These are phyloP conservation scores for Oxytorus armatus DNA, from an alignment of 2,888 invertebrate species.

Conservation along the genomic window DNA sequence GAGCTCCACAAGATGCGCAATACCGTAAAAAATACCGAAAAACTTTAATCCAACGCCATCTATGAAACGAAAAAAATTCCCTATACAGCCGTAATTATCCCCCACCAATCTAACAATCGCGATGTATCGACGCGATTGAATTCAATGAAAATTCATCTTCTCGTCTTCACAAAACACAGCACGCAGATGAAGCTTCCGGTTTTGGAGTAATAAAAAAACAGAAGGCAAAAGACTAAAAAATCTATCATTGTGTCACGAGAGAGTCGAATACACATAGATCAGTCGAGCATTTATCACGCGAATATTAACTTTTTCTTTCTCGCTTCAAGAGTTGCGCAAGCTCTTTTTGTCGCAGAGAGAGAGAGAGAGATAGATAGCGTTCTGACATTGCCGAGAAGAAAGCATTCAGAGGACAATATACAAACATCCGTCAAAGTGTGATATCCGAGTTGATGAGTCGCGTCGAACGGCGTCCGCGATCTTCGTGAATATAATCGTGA, in stretches of 20 bases:
- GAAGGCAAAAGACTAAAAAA: not conserved
- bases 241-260: not conserved
- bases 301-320: not conserved
- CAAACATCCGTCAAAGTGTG: slow-evolving; percentile 3
- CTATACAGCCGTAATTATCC: too few species aligned
- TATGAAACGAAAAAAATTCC: too few species aligned
- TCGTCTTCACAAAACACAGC: not conserved
- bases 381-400: slow-evolving; percentile 1
- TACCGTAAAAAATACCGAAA: too few species aligned
- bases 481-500: slow-evolving; percentile 50
- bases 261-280: slow-evolving; percentile 7
- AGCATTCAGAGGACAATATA: slow-evolving; percentile 22
- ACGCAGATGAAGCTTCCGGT: slow-evolving; percentile 33
- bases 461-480: slow-evolving; percentile 59
- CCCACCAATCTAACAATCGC: too few species aligned
- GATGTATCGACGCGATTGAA: not conserved
- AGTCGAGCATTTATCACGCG: slow-evolving; percentile 7
- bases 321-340: not conserved
- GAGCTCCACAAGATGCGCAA: too few species aligned
- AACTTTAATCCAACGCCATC: too few species aligned
- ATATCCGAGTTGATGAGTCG: slow-evolving; percentile 36
- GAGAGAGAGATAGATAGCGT: too few species aligned
- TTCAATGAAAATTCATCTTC: slow-evolving; percentile 25
- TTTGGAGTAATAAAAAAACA: not conserved
- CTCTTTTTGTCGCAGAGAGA: not conserved